phyloP scores from a whole-genome alignment of 2,888 invertebrate species.

The Cecidostiba fungosa region DNA sequence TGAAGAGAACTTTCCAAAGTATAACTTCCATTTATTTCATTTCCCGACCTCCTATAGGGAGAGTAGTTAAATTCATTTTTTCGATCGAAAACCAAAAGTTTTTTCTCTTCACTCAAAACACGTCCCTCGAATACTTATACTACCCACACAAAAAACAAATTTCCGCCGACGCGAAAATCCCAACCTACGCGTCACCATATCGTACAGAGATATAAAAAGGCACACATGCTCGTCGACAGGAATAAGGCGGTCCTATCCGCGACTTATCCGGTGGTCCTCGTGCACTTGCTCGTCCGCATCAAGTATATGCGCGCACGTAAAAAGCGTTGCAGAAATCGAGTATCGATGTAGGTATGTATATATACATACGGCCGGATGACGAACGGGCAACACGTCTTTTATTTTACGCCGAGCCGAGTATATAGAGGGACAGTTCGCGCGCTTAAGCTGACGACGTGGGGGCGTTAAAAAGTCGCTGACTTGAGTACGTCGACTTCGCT shows the following conservation, averaged over 20 bases:
- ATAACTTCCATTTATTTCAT: conserved; percentile 9
- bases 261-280: conserved; percentile 10
- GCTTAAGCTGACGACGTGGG: neutral
- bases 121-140: neutral
- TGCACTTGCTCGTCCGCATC: neutral
- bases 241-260: conserved; percentile 47
- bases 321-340: neutral
- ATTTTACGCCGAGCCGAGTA: conserved; percentile 41
- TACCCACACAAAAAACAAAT: neutral
- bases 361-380: neutral
- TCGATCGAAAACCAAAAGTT: neutral
- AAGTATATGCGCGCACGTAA: conserved; percentile 10
- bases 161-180: neutral
- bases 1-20: conserved; percentile 16
- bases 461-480: conserved; percentile 40
- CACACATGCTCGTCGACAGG: conserved; percentile 25
- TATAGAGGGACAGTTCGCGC: conserved; percentile 16
- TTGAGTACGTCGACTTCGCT: neutral
- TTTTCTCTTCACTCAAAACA: too few species aligned
- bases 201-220: neutral
- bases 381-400: conserved; percentile 44
- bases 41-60: neutral
- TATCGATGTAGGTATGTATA: conserved; percentile 6
- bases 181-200: neutral
- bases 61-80: conserved; percentile 1